phyloP scores from a whole-genome alignment of 1,140 invertebrate genomes.

The Rhopalosiphum maidis region DNA sequence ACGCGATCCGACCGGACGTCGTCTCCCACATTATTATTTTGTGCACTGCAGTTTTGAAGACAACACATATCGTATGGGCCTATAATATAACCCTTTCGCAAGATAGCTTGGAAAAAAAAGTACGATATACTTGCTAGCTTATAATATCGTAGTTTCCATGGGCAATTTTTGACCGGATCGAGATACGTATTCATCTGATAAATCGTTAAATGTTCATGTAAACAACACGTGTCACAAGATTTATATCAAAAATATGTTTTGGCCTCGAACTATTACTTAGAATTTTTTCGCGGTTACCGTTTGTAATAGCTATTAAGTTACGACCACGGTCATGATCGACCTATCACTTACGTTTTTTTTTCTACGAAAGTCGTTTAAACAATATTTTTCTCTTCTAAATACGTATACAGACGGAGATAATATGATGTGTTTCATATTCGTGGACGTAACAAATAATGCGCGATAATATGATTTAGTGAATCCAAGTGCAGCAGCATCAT shows the following conservation, averaged over 20 bases:
- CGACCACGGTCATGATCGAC: neutral
- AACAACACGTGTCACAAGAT: neutral
- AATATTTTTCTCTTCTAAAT: too few relatives aligned
- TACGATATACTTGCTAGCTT: neutral
- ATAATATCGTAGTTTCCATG: neutral
- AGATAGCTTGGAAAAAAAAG: neutral
- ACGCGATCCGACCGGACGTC: constrained; percentile 5
- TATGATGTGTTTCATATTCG: too few relatives aligned
- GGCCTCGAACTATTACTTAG: neutral
- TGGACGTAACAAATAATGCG: neutral
- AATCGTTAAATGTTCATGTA: neutral
- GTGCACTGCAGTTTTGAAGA: neutral
- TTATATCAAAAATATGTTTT: neutral
- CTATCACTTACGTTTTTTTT: neutral
- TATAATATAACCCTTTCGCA: neutral
- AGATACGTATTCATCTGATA: neutral
- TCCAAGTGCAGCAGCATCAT: neutral
- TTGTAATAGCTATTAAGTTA: neutral
- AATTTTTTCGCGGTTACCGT: neutral
- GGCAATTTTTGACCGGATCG: neutral
- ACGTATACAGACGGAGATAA: too few relatives aligned
- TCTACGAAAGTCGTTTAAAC: neutral
- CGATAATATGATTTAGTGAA: neutral
- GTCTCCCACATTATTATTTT: constrained; percentile 14
- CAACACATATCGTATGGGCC: neutral